Conservation (phyloP, 2,113 vertebrate genomes). For the Pyrgilauda ruficollis region DNA sequence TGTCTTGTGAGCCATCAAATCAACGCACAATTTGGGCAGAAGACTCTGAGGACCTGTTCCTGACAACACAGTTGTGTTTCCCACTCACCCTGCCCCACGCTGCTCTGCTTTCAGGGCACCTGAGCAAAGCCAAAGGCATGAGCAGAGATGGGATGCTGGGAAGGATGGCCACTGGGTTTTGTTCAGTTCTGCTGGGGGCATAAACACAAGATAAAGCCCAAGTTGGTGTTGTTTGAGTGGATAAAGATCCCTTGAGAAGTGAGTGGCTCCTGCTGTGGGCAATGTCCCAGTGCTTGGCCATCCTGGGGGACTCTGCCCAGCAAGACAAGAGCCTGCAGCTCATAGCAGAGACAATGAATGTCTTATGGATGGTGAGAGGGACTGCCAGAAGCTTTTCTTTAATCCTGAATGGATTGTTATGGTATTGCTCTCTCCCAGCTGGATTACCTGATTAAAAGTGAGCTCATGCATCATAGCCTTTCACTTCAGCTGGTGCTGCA, state of each 20-base stretch:
- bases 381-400: background rate
- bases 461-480: background rate
- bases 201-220: background rate
- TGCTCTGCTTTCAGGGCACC: background rate
- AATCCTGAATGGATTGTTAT: background rate
- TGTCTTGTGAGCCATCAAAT: background rate
- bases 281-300: background rate
- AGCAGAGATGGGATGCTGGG: background rate
- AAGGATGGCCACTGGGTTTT: background rate
- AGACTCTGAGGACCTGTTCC: background rate
- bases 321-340: background rate
- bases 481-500: background rate
- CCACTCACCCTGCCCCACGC: accelerated
- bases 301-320: background rate
- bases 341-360: background rate
- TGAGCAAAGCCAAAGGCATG: background rate
- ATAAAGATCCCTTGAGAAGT: background rate
- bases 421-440: background rate
- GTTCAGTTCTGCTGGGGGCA: background rate
- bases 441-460: background rate
- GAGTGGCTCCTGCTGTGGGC: background rate
- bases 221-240: background rate
- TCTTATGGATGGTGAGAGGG: background rate
- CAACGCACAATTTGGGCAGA: background rate
- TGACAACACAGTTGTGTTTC: background rate